Evolutionary conservation across 2,797 vertebrate species (phyloP), one percentile per base, ranked within the genome.

Genomic region (Philypnodon macrostomus): DNA sequence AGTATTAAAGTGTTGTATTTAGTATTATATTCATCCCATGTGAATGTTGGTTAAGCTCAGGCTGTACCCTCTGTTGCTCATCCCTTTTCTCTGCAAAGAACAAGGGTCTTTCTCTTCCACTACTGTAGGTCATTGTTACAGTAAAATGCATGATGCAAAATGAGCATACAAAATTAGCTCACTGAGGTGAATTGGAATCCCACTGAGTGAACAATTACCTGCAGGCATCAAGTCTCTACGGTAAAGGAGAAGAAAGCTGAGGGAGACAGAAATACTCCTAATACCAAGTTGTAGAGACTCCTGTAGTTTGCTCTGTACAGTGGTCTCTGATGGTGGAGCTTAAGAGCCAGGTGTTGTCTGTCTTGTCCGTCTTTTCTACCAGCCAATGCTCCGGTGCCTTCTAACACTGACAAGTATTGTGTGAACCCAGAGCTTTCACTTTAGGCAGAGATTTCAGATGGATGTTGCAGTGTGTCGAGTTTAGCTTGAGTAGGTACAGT

Each of bases 21-120:
- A 95, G 87, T 93, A 91, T 93, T 93, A 90, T 85, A 66, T 87
- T 58, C 78, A 77, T 92, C 92, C 91, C 90, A 87, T 90, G 90
- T 93, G 91, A 86, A 92, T 92, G 87, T 63, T 64, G 14, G 59
- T 75, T 74, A 58, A 51, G 65, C 66, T 64, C 63, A 60, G 72
- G 59, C 63, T 56, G 57, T 74, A 67, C 67, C 66, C 67, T 78
- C 73, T 59, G 37, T 53, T 52, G 61, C 70, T 65, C 66, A 61
- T 63, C 47, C 27, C 13, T 14, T 69, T 42, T 68, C 60, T 58
- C 65, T 63, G 15, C 47, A 30, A 63, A 47, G 11, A 29, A 45
- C 85, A 13, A 26, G 34, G 6, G 58, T 51, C 61, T 50, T 34
- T 38, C 24, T 38, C 15, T 62, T 66, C 2, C 5, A 65, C 30